Percentiles rank a stretch among this genome's conserved stretches.
phyloP scores from a whole-genome alignment of 2,113 vertebrate species.

The Eulemur macaco region DNA sequence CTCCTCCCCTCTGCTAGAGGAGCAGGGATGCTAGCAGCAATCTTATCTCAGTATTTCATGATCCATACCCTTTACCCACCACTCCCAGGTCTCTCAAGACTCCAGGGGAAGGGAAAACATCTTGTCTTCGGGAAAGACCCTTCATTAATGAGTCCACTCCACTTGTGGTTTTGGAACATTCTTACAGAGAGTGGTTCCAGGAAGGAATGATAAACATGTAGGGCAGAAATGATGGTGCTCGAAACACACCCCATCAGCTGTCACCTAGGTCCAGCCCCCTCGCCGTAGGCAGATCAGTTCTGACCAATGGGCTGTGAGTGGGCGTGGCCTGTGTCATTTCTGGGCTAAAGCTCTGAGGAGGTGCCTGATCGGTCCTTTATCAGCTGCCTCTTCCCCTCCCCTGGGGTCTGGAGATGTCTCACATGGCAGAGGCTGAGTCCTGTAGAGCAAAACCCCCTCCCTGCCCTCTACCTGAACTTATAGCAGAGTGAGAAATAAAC shows the following conservation, averaged over 20 bases:
- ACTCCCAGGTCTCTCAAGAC: background rate
- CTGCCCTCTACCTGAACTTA: background rate
- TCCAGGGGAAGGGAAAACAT: background rate
- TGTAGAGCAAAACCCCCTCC: background rate
- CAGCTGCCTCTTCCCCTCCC: background rate
- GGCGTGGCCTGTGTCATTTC: background rate
- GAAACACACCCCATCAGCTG: background rate
- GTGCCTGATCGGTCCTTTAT: background rate
- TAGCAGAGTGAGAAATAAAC: background rate
- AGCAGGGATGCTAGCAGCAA: background rate
- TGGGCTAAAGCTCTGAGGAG: background rate
- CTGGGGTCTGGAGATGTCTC: background rate
- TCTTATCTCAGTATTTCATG: background rate
- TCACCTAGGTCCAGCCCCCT: fast-evolving
- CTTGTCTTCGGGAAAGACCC: background rate
- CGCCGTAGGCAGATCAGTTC: background rate
- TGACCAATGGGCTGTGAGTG: background rate
- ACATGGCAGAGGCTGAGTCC: background rate
- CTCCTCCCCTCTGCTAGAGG: background rate
- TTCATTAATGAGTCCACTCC: background rate
- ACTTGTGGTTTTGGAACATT: background rate
- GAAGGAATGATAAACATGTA: background rate
- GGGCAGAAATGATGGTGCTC: background rate
- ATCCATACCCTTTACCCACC: background rate
- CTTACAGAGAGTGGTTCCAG: background rate